These are phyloP conservation scores for Cyclina sinensis DNA, from an alignment of 1,140 invertebrate species.

Conservation along the genomic window DNA sequence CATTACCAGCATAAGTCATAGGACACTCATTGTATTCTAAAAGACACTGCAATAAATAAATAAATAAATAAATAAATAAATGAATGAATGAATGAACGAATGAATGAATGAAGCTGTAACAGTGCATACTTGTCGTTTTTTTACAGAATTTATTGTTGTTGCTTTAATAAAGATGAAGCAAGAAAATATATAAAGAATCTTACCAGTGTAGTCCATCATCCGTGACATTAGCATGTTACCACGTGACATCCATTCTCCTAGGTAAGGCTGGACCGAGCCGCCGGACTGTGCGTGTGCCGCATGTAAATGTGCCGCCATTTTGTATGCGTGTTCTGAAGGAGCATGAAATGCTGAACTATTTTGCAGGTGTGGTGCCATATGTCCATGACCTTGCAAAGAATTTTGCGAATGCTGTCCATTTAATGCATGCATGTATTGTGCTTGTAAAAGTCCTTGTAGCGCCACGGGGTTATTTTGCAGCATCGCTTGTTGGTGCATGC, in stretches of 20 bases:
- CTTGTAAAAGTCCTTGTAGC: slow-evolving; percentile 72
- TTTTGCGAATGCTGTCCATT: slow-evolving; percentile 69
- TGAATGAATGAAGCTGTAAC: no score
- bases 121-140: no score
- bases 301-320: slow-evolving; percentile 79
- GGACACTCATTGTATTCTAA: no score
- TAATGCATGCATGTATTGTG: slow-evolving; percentile 71
- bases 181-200: no score
- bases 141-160: no score
- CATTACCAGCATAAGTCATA: no score
- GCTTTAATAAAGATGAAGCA: no score
- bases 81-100: no score
- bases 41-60: no score
- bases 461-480: slow-evolving; percentile 70
- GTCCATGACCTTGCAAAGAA: slow-evolving; percentile 46
- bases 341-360: slow-evolving; percentile 82
- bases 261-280: slow-evolving; percentile 71
- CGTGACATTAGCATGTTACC: slow-evolving; percentile 83
- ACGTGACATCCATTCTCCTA: slow-evolving; percentile 83
- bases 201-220: slow-evolving; percentile 83
- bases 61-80: no score
- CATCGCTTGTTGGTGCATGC: slow-evolving; percentile 75
- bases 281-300: slow-evolving; percentile 49
- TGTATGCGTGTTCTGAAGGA: slow-evolving; percentile 82
- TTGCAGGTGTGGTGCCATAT: slow-evolving; percentile 58